A percentile compares a stretch with the other conserved stretches of the same genome.
Conservation (phyloP, 2,797 vertebrate genomes). For the Gila robusta region DNA sequence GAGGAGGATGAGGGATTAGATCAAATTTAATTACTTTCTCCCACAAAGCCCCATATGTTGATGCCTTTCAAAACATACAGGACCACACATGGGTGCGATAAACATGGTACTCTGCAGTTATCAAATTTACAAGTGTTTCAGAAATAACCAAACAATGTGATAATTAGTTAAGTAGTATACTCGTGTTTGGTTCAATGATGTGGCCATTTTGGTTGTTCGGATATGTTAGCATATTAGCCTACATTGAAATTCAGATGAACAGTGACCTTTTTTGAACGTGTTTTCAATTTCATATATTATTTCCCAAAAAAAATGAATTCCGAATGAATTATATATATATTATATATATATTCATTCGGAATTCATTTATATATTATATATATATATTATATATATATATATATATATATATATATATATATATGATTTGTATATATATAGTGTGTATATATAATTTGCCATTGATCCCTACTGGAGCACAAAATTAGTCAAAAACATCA, state of each 20-base stretch:
- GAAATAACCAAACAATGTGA: not conserved
- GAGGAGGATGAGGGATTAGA: conserved; percentile 43
- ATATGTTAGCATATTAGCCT: not conserved
- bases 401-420: too few species aligned
- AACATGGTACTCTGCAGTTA: not conserved
- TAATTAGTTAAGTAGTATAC: not conserved
- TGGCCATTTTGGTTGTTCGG: not conserved
- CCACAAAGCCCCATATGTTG: conserved; percentile 43
- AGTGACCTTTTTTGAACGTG: too few species aligned
- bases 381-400: too few species aligned
- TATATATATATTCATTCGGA: too few species aligned
- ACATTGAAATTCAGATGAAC: not conserved
- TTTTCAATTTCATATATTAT: too few species aligned
- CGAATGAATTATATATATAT: too few species aligned
- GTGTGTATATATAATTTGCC: not conserved
- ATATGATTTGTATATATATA: too few species aligned
- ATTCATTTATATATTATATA: too few species aligned
- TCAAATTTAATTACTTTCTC: conserved; percentile 46
- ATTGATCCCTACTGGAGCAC: not conserved
- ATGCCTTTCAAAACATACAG: conserved; percentile 30
- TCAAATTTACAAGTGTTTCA: not conserved
- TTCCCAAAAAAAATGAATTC: too few species aligned
- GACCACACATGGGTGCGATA: not conserved
- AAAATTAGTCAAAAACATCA: conserved; percentile 36
- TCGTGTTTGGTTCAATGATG: not conserved